Evolutionary conservation across 2,113 vertebrate species (phyloP).

Genomic region (Dipodomys spectabilis): DNA sequence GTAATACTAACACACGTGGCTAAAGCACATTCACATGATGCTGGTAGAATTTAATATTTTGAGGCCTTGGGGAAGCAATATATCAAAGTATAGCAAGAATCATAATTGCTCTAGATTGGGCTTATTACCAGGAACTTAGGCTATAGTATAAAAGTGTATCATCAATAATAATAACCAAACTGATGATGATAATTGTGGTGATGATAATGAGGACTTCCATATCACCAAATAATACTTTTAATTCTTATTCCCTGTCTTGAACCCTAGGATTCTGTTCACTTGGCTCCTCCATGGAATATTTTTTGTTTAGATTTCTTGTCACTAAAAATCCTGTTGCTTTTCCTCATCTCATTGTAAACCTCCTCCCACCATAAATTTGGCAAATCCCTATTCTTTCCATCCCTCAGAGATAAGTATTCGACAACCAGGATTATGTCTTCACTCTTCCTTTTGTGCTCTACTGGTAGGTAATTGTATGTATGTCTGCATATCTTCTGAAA

Average conservation of each 20-base stretch:
- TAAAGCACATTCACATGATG: background rate
- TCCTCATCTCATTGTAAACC: background rate
- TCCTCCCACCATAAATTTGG: background rate
- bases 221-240: background rate
- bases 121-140: background rate
- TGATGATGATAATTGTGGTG: background rate
- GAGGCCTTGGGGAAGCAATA: background rate
- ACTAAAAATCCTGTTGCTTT: background rate
- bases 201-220: background rate
- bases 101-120: background rate
- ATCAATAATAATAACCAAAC: background rate
- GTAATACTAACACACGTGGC: background rate
- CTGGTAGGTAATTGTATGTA: background rate
- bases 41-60: background rate
- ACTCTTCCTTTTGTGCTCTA: background rate
- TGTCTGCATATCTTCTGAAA: background rate
- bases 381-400: background rate
- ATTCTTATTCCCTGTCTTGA: background rate
- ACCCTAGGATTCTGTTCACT: background rate
- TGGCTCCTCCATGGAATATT: background rate
- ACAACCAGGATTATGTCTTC: background rate
- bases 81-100: background rate
- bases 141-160: conserved; percentile 14
- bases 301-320: background rate
- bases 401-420: background rate